Evolutionary conservation across 1,140 invertebrate genomes (phyloP).

Genomic region (Spodoptera frugiperda): DNA sequence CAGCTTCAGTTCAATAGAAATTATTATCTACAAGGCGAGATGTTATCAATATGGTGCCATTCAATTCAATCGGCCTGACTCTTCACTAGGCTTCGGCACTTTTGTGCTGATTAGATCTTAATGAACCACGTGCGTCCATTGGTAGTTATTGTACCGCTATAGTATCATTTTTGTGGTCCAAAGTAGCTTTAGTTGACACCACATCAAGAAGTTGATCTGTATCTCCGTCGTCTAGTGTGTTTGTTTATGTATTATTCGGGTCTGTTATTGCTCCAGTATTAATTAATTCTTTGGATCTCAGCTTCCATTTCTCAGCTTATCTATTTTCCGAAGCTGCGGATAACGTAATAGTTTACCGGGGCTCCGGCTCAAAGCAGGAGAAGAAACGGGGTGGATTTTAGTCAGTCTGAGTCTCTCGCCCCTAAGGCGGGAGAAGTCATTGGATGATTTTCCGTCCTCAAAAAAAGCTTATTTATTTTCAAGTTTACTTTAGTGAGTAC

Average conservation of each 20-base stretch:
- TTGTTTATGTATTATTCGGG: background rate
- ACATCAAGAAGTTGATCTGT: background rate
- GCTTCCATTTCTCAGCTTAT: too few species aligned
- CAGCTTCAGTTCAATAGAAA: conserved; percentile 3
- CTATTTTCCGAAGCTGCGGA: too few species aligned
- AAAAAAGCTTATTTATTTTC: too few species aligned
- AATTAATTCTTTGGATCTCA: too few species aligned
- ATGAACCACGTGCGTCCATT: conserved; percentile 15
- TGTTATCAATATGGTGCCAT: conserved; percentile 23
- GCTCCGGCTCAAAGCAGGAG: too few species aligned
- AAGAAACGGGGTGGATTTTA: too few species aligned
- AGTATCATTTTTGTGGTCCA: conserved; percentile 1
- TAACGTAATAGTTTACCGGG: too few species aligned
- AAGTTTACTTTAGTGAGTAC: too few species aligned
- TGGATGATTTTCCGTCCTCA: too few species aligned
- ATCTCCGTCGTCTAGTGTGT: background rate
- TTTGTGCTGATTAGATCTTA: conserved; percentile 20
- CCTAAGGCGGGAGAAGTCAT: too few species aligned
- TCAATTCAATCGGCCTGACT: conserved; percentile 22
- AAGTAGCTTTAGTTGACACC: background rate
- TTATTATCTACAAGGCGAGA: conserved; percentile 12
- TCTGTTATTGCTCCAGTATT: background rate
- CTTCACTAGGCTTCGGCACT: background rate
- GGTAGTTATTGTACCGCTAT: conserved; percentile 1
- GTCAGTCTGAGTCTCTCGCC: too few species aligned